Evolutionary conservation across 1,140 invertebrate species (phyloP).

Genomic region (Drosophila malerkotliana): DNA sequence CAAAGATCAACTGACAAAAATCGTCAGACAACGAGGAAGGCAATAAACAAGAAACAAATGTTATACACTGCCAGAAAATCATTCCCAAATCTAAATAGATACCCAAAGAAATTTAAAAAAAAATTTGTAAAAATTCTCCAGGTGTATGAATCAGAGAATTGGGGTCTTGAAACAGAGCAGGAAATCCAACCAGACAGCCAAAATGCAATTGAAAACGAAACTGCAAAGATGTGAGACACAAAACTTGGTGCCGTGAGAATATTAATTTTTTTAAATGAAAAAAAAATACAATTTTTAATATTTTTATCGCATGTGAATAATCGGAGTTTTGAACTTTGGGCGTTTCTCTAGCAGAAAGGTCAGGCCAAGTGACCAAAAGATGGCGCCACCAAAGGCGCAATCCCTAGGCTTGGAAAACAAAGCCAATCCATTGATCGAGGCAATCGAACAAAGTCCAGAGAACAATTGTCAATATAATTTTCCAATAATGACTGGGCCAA

Average conservation of each 20-base stretch:
- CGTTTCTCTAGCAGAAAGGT: constrained; percentile 10
- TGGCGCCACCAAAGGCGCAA: constrained; percentile 17
- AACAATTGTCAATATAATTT: constrained; percentile 45
- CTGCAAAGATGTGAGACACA: constrained; percentile 43
- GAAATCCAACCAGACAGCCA: constrained; percentile 48
- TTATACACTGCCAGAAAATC: constrained; percentile 23
- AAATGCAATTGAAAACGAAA: constrained; percentile 77
- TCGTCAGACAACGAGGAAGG: constrained; percentile 55
- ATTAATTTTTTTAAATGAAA: constrained; percentile 50
- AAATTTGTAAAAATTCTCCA: background rate
- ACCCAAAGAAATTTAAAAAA: background rate
- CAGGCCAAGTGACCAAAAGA: constrained; percentile 32
- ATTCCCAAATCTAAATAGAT: background rate
- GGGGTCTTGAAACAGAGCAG: constrained; percentile 27
- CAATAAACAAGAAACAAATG: constrained; percentile 67
- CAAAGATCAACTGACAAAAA: constrained; percentile 82
- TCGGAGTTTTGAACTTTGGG: constrained; percentile 22
- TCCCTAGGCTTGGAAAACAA: constrained; percentile 14
- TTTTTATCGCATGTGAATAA: constrained; percentile 63
- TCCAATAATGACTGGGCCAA: constrained; percentile 26
- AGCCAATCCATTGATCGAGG: constrained; percentile 32
- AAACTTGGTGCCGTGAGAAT: constrained; percentile 66
- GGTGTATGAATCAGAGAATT: background rate
- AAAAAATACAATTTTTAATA: constrained; percentile 14
- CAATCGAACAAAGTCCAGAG: constrained; percentile 12